A percentile compares a stretch with the other conserved stretches of the same genome.
phyloP scores from a whole-genome alignment of 2,113 vertebrate species.

The Poeciliopsis turrubarensis region DNA sequence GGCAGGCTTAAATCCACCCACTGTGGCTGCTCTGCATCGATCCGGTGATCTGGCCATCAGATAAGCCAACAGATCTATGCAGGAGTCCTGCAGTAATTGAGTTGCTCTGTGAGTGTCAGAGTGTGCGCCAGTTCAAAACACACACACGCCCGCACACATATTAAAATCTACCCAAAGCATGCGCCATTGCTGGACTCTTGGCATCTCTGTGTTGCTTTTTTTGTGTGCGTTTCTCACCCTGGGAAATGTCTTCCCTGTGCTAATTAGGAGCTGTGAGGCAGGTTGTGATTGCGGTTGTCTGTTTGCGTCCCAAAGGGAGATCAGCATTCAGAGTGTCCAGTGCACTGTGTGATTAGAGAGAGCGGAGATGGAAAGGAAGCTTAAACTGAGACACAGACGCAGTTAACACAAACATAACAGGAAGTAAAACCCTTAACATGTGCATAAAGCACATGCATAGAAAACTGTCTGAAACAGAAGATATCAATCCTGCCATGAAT shows the following conservation, averaged over 20 bases:
- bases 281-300: constrained; percentile 69
- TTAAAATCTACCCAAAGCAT: constrained; percentile 2
- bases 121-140: background rate
- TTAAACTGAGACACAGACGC: constrained; percentile 51
- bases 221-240: constrained; percentile 30
- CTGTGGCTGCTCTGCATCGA: constrained; percentile 71
- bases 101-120: constrained; percentile 47
- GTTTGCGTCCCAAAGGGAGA: constrained; percentile 74
- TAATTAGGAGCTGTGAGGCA: constrained; percentile 74
- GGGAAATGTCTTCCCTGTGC: constrained; percentile 58
- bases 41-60: constrained; percentile 72
- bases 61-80: constrained; percentile 76
- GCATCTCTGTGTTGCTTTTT: constrained; percentile 40
- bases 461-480: background rate
- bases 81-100: constrained; percentile 66
- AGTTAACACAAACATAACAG: constrained; percentile 54
- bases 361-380: constrained; percentile 29
- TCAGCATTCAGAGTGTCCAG: constrained; percentile 66
- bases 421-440: background rate
- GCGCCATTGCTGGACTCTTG: constrained; percentile 43
- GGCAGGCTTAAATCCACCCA: constrained; percentile 68
- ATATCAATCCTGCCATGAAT: background rate
- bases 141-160: constrained; percentile 4
- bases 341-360: constrained; percentile 72
- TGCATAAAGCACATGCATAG: background rate